These are phyloP conservation scores for Mactromeris polynyma DNA, from an alignment of 2,888 invertebrate genomes.

Conservation along the genomic window DNA sequence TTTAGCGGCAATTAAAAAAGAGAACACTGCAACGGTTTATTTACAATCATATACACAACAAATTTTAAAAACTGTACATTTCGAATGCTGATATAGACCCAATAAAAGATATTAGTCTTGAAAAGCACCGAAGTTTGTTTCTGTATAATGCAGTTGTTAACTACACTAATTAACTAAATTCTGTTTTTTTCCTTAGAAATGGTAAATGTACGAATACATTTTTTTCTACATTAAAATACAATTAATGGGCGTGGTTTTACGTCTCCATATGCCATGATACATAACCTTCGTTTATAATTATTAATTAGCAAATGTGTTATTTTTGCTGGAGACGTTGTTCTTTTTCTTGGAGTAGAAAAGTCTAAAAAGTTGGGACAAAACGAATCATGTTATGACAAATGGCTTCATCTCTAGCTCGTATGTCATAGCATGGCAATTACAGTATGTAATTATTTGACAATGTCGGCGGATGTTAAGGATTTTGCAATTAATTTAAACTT, in stretches of 20 bases:
- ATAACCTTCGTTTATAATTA: conserved; percentile 16
- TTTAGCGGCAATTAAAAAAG: too few relatives aligned
- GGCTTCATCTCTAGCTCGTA: background rate
- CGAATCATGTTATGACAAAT: conserved; percentile 25
- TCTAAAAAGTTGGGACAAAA: conserved; percentile 22
- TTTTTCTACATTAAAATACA: background rate
- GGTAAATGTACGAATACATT: conserved; percentile 1
- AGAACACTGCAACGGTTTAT: too few relatives aligned
- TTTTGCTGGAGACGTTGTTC: conserved; percentile 22
- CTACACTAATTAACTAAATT: background rate
- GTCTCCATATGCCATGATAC: background rate
- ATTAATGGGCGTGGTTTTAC: conserved; percentile 17
- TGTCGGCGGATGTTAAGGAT: conserved; percentile 41
- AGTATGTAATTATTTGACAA: conserved; percentile 41
- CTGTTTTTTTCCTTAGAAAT: background rate
- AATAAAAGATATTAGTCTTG: too few relatives aligned
- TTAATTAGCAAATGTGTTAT: conserved; percentile 6
- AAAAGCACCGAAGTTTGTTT: too few relatives aligned
- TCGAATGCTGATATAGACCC: too few relatives aligned
- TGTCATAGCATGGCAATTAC: conserved; percentile 37
- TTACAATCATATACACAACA: too few relatives aligned
- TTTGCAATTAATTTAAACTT: conserved; percentile 44
- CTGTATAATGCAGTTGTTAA: background rate
- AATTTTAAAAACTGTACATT: too few relatives aligned
- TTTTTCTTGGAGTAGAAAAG: conserved; percentile 26